Conservation (phyloP, 2,113 vertebrate genomes). For the Megaptera novaeangliae region DNA sequence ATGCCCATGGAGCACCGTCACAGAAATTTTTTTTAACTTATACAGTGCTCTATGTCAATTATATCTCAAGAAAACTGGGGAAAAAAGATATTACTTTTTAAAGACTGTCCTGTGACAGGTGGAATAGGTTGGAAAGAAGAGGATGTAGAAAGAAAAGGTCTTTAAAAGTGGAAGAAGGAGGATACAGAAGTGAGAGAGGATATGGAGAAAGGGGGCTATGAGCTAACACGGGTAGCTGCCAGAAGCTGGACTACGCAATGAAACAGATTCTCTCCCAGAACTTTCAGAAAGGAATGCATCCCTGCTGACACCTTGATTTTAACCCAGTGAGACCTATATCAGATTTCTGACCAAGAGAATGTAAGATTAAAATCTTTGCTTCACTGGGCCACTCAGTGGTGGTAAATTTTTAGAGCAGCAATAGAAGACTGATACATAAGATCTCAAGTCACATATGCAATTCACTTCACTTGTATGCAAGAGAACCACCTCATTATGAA, state of each 20-base stretch:
- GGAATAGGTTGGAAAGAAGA: not conserved
- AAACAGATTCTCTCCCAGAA: not conserved
- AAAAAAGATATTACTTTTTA: not conserved
- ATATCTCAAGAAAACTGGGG: not conserved
- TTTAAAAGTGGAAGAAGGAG: not conserved
- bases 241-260: too few species aligned
- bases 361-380: not conserved
- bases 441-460: not conserved
- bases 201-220: not conserved
- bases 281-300: not conserved
- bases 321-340: not conserved
- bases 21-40: not conserved
- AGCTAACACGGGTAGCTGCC: not conserved
- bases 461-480: not conserved
- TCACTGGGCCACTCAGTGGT: not conserved
- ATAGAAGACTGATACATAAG: not conserved
- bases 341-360: not conserved
- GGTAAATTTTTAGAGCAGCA: not conserved
- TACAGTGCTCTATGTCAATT: not conserved
- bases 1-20: accelerated
- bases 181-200: not conserved
- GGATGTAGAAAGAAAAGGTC: not conserved
- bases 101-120: not conserved
- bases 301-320: not conserved
- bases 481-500: not conserved